Conservation (phyloP, 1,140 invertebrate species). For the Pseudachorutes palmiensis region DNA sequence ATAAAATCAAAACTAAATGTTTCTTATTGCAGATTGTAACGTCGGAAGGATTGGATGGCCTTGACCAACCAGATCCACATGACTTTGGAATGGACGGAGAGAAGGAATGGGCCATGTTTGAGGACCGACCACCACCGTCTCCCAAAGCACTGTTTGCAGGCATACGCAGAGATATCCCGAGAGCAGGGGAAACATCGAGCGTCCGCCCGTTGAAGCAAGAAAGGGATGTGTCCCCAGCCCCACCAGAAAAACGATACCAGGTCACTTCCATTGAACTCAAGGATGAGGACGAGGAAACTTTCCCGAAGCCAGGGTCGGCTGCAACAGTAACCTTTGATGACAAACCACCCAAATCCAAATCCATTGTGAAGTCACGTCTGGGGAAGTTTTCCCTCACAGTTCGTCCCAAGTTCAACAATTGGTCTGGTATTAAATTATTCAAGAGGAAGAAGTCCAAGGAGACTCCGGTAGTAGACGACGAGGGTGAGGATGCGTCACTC, state of each 20-base stretch:
- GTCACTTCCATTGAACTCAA: neutral
- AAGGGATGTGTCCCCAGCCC: slow-evolving; percentile 15
- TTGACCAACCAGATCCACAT: slow-evolving; percentile 34
- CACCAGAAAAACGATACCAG: neutral
- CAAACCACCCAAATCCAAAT: slow-evolving; percentile 8
- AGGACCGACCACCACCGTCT: slow-evolving; percentile 7
- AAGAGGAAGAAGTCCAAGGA: slow-evolving; percentile 39
- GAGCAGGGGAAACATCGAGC: slow-evolving; percentile 18
- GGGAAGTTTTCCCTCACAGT: slow-evolving; percentile 47
- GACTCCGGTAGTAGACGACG: slow-evolving; percentile 30
- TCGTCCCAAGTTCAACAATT: slow-evolving; percentile 42
- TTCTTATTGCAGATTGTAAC: slow-evolving; percentile 27
- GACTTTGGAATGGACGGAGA: slow-evolving; percentile 35
- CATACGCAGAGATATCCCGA: slow-evolving; percentile 20
- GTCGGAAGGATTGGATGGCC: slow-evolving; percentile 36
- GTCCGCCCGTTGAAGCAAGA: slow-evolving; percentile 29
- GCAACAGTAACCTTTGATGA: no score
- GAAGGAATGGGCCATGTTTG: slow-evolving; percentile 30
- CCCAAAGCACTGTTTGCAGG: slow-evolving; percentile 28
- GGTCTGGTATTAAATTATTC: slow-evolving; percentile 39
- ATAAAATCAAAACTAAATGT: neutral
- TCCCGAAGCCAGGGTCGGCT: no score
- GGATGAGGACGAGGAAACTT: neutral
- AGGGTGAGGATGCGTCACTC: no score
- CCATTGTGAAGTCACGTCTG: slow-evolving; percentile 40